phyloP scores from a whole-genome alignment of 2,888 invertebrate species.

The Merodon equestris region DNA sequence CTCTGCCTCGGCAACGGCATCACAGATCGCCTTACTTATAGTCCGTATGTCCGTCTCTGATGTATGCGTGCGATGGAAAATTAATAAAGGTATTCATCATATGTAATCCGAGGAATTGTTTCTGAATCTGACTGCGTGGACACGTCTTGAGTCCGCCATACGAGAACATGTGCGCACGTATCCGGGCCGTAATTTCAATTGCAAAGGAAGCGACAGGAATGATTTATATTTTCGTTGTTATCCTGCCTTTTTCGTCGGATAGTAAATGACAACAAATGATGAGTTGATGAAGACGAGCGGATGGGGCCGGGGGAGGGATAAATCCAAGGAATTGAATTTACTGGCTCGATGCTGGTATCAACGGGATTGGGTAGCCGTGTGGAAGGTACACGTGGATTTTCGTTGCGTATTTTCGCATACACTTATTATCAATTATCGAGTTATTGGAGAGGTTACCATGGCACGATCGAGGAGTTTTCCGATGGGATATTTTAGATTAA shows the following conservation, averaged over 20 bases:
- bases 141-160: too few species aligned
- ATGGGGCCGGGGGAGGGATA: too few species aligned
- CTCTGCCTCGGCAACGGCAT: conserved; percentile 3
- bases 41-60: neutral
- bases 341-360: too few species aligned
- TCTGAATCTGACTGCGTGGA: neutral
- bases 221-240: conserved; percentile 6
- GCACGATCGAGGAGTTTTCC: too few species aligned
- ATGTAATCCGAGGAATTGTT: conserved; percentile 33
- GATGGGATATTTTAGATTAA: too few species aligned
- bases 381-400: too few species aligned
- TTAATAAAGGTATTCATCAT: conserved; percentile 49
- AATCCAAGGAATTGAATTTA: too few species aligned
- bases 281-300: conserved; percentile 29
- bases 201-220: conserved; percentile 18
- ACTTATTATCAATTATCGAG: too few species aligned
- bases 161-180: neutral
- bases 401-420: too few species aligned
- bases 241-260: neutral
- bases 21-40: conserved; percentile 33
- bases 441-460: too few species aligned
- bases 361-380: too few species aligned
- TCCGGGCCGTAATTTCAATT: conserved; percentile 35
- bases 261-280: conserved; percentile 45
- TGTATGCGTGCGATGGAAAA: conserved; percentile 39